Conservation (phyloP, 2,888 invertebrate species). For the Drosophila tripunctata region DNA sequence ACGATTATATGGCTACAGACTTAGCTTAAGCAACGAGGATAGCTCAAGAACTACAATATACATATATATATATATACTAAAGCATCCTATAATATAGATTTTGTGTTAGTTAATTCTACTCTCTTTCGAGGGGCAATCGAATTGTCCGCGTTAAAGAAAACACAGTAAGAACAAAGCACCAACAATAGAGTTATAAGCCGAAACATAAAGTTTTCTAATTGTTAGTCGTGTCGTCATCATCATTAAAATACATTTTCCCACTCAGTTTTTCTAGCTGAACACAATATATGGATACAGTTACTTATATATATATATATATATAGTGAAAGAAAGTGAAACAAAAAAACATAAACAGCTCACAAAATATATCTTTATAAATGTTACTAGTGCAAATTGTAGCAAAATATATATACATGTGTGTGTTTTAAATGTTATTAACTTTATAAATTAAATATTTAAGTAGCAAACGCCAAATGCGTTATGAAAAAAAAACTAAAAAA, state of each 20-base stretch:
- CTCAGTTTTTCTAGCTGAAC: conserved; percentile 44
- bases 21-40: conserved; percentile 8
- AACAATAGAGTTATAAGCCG: conserved; percentile 79
- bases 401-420: conserved; percentile 60
- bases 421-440: conserved; percentile 76
- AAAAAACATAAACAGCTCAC: conserved; percentile 26
- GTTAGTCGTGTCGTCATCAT: conserved; percentile 48
- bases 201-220: conserved; percentile 50
- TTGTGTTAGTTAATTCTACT: conserved; percentile 51
- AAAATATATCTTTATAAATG: conserved; percentile 62
- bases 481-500: conserved; percentile 18
- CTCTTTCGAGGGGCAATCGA: conserved; percentile 66
- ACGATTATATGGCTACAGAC: conserved; percentile 20
- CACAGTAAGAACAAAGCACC: conserved; percentile 83
- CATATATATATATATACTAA: neutral
- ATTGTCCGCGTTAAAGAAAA: conserved; percentile 64
- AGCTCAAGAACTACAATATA: conserved; percentile 27
- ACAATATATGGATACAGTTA: conserved; percentile 11
- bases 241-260: conserved; percentile 28
- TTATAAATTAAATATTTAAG: conserved; percentile 40
- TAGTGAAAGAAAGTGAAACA: conserved; percentile 39
- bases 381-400: conserved; percentile 72
- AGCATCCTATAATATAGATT: too few species aligned
- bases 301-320: conserved; percentile 41
- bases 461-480: conserved; percentile 29